Evolutionary conservation across 2,113 vertebrate genomes (phyloP).

Genomic region (Procapra przewalskii): DNA sequence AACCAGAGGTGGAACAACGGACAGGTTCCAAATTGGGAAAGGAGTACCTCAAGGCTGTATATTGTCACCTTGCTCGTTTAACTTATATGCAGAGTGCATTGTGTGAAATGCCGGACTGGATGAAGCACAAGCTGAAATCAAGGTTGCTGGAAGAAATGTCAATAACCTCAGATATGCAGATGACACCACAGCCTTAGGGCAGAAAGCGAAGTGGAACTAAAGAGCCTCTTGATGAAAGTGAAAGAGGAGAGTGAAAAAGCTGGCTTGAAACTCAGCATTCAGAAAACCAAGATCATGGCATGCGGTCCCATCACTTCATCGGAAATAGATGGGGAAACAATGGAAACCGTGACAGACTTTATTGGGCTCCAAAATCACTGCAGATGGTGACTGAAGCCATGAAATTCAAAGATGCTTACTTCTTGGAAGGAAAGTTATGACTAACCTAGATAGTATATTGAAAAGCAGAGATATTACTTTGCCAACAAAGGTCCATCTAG

Average conservation of each 20-base stretch:
- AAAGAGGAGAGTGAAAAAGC: neutral
- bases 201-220: neutral
- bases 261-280: neutral
- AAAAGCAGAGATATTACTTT: neutral
- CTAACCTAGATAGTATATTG: neutral
- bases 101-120: neutral
- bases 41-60: neutral
- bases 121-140: neutral
- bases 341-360: neutral
- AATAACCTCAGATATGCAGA: neutral
- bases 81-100: neutral
- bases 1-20: neutral
- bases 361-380: neutral
- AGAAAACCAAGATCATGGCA: neutral
- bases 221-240: neutral
- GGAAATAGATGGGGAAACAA: neutral
- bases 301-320: neutral
- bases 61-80: neutral
- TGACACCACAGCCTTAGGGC: neutral
- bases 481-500: neutral
- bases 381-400: neutral
- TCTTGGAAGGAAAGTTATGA: neutral
- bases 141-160: neutral
- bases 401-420: neutral
- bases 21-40: neutral